Evolutionary conservation across 2,888 invertebrate species (phyloP).

Genomic region (Linnaemya vulpina): DNA sequence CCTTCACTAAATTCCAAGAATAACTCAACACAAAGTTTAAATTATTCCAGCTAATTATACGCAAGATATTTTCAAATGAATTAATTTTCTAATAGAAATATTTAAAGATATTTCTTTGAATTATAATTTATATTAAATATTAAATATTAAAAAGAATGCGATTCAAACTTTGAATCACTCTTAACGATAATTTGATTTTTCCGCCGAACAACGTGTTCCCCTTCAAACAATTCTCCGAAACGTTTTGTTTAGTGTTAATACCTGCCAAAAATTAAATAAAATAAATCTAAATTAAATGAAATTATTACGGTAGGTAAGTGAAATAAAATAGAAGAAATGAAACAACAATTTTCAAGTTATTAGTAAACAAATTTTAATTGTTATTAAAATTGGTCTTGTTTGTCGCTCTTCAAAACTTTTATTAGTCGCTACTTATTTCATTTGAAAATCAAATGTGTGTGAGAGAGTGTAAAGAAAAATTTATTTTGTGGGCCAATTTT

Average conservation of each 20-base stretch:
- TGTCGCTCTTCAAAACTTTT: slow-evolving; percentile 10
- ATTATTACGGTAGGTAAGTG: slow-evolving; percentile 73
- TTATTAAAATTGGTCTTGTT: slow-evolving; percentile 8
- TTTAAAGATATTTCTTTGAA: slow-evolving; percentile 13
- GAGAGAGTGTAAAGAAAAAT: background rate
- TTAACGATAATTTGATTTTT: slow-evolving; percentile 6
- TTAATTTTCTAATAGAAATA: background rate
- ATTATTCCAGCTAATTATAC: background rate
- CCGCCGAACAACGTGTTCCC: slow-evolving; percentile 16
- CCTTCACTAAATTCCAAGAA: background rate
- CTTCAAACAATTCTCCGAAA: slow-evolving; percentile 38
- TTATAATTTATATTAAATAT: slow-evolving; percentile 12
- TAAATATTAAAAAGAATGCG: background rate
- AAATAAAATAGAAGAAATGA: slow-evolving; percentile 39
- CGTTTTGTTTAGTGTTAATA: slow-evolving; percentile 5
- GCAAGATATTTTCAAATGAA: background rate
- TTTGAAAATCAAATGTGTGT: background rate
- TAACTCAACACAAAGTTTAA: background rate
- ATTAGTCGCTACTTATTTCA: background rate
- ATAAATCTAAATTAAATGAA: slow-evolving; percentile 1
- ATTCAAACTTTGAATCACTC: background rate
- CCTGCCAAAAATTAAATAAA: background rate
- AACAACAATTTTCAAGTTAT: slow-evolving; percentile 21
- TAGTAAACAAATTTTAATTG: slow-evolving; percentile 42
- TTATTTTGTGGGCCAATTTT: slow-evolving; percentile 49